phyloP scores from a whole-genome alignment of 2,113 vertebrate species.

The Capreolus pygargus region DNA sequence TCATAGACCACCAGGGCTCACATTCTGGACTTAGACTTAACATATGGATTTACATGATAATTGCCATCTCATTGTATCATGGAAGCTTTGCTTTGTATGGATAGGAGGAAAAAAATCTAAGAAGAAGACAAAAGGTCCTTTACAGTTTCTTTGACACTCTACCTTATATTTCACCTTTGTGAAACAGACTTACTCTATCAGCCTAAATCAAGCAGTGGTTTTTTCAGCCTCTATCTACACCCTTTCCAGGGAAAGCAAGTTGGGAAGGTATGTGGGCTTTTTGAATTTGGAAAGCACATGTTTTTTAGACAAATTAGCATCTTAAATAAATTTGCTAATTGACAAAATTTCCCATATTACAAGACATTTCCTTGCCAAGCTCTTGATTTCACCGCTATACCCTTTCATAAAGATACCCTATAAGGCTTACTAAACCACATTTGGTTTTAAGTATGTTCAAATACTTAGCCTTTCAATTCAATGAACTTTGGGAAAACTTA shows the following conservation, averaged over 20 bases:
- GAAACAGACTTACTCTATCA: background rate
- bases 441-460: background rate
- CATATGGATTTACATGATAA: background rate
- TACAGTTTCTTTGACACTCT: background rate
- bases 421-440: background rate
- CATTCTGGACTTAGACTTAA: background rate
- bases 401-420: background rate
- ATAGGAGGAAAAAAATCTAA: background rate
- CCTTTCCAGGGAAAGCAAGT: background rate
- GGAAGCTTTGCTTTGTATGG: background rate
- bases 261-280: background rate
- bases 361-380: background rate
- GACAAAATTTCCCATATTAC: conserved; percentile 13
- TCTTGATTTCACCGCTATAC: background rate
- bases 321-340: conserved; percentile 2
- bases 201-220: background rate
- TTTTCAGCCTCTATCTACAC: background rate
- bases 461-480: background rate
- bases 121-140: background rate
- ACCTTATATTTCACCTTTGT: background rate
- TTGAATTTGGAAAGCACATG: background rate
- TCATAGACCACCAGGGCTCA: background rate
- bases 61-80: background rate
- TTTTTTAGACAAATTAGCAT: conserved; percentile 24
- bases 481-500: background rate